Conservation (phyloP, 2,888 invertebrate species). For the Lomographa bimaculata region DNA sequence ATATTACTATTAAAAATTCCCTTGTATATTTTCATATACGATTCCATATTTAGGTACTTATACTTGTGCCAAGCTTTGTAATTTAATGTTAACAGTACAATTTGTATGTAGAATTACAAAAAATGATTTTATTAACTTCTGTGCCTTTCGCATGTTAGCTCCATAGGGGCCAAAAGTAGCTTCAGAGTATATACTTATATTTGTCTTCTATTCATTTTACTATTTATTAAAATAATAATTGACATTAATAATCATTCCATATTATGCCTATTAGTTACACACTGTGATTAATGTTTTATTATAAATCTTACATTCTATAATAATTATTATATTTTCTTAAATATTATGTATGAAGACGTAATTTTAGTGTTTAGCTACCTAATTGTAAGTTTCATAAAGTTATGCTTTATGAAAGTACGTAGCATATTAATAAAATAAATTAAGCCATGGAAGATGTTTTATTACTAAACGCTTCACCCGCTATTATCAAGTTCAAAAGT, state of each 20-base stretch:
- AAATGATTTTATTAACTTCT: constrained; percentile 41
- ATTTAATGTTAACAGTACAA: constrained; percentile 20
- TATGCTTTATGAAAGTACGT: constrained; percentile 71
- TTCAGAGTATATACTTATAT: constrained; percentile 3
- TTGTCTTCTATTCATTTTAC: constrained; percentile 16
- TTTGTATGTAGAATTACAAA: constrained; percentile 20
- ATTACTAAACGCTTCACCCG: too few relatives aligned
- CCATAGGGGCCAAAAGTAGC: constrained; percentile 20
- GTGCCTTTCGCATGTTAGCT: constrained; percentile 43
- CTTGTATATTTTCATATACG: constrained; percentile 1
- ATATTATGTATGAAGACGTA: constrained; percentile 48
- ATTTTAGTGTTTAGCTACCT: constrained; percentile 40
- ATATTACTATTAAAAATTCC: constrained; percentile 8
- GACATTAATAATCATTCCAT: constrained; percentile 65
- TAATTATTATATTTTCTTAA: constrained; percentile 47
- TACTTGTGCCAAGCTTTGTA: constrained; percentile 50
- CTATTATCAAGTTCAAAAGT: too few relatives aligned
- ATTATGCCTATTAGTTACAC: constrained; percentile 58
- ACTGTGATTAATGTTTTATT: constrained; percentile 72
- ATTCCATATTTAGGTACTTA: constrained; percentile 6
- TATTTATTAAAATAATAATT: constrained; percentile 54
- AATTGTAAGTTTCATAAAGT: constrained; percentile 71
- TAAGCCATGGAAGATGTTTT: too few relatives aligned
- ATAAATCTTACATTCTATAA: constrained; percentile 59
- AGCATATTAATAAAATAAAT: constrained; percentile 44